Base-by-base conservation (phyloP, 30 jellyfish, hydroid and myxozoan species). In the Aurelia sp. region DNA sequence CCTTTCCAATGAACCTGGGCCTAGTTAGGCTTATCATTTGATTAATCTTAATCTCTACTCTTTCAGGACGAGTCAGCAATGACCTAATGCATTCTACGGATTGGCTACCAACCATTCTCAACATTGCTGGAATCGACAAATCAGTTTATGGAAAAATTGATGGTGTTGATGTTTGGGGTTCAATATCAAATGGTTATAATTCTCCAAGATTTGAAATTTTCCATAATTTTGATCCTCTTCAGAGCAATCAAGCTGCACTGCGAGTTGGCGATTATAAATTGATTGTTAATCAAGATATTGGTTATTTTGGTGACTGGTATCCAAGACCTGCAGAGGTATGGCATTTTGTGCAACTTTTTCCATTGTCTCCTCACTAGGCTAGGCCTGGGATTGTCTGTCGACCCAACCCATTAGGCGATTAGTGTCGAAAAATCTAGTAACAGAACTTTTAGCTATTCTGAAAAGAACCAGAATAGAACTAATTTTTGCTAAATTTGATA, bases 241-340 rank as follows among this genome's bases (percentile, higher is more conserved):
- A 85, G 73, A 80, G 92, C 37, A 87, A 93, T 77, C 98, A 76
- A 35, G 96, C 92, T 30, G 98, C 95, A 10, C 89, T 96, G 6
- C 88, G 99, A 10, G 98, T 96, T 58, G 97, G 97, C 41, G 98
- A 96, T 67, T 96, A 96, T 91, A 96, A 96, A 66, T 73, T 96
- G 52, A 79, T 96, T 33, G 85, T 96, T 66, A 91, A 91, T 69
- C 99, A 96, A 79, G 97, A 89, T 60, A 65, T 96, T 70, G 99
- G 98, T 41, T 90, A 61, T 74, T 87, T 80, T 68, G 97, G 99
- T 27, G 98, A 90, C 66, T 96, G 99, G 99, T 88, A 81, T 27
- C 98, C 98, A 21, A 86, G 98, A 21, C 98, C 98, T 4, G 91
- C 96, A 2, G 96, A 90, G 80, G 86, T 76, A 76, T 44, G 15